Conservation (phyloP, 2,113 vertebrate genomes). For the Ophiodon elongatus region DNA sequence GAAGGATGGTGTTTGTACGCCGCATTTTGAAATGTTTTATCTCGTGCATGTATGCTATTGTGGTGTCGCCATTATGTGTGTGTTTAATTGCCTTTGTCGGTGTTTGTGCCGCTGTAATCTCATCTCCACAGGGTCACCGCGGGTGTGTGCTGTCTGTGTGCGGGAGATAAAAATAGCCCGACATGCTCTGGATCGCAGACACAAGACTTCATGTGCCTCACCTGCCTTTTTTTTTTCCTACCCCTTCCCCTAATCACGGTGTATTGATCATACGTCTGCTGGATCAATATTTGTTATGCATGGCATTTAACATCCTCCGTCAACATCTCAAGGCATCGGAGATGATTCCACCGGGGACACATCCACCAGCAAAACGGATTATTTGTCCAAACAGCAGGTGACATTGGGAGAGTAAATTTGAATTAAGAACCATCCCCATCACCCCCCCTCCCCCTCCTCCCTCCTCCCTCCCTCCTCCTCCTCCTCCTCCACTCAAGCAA, state of each 20-base stretch:
- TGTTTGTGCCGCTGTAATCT: constrained; percentile 35
- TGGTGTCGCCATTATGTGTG: background rate
- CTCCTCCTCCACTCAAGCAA: constrained; percentile 39
- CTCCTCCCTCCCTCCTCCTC: background rate
- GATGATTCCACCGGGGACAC: constrained; percentile 49
- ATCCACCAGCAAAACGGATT: constrained; percentile 54
- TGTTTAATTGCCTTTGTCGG: constrained; percentile 52
- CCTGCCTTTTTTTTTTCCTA: constrained; percentile 50
- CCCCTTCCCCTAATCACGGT: constrained; percentile 60
- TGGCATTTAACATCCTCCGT: constrained; percentile 55
- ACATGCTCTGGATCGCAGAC: background rate
- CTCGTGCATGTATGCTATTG: constrained; percentile 11
- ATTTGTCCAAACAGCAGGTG: constrained; percentile 68
- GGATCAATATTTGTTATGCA: constrained; percentile 74
- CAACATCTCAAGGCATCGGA: constrained; percentile 51
- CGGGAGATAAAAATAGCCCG: constrained; percentile 29
- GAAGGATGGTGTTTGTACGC: constrained; percentile 59
- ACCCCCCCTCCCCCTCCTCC: background rate
- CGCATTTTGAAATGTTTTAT: no score
- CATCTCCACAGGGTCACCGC: constrained; percentile 31
- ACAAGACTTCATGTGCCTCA: constrained; percentile 29
- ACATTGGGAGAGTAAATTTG: constrained; percentile 66
- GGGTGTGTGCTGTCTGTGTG: background rate
- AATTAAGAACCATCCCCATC: constrained; percentile 34
- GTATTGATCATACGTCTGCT: constrained; percentile 58